These are phyloP conservation scores for Magallana ariakensis DNA, from an alignment of 1,140 invertebrate species.

Conservation along the genomic window DNA sequence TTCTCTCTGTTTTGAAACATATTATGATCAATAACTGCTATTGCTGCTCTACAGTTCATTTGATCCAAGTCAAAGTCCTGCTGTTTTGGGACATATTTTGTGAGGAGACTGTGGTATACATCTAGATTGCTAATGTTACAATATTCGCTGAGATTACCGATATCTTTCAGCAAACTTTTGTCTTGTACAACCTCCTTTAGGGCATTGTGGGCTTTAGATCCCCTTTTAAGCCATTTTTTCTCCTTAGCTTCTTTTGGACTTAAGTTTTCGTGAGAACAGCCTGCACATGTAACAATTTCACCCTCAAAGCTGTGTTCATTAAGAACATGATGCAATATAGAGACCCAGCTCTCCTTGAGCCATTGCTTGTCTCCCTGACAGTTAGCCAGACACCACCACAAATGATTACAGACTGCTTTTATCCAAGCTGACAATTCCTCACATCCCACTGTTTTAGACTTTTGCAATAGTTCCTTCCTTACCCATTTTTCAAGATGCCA, in stretches of 20 bases:
- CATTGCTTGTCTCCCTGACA: constrained; percentile 37
- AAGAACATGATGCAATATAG: constrained; percentile 35
- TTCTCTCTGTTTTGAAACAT: constrained; percentile 42
- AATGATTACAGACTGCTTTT: constrained; percentile 44
- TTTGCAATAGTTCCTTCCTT: constrained; percentile 27
- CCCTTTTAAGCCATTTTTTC: constrained; percentile 42
- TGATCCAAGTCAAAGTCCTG: constrained; percentile 53
- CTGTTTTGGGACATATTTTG: constrained; percentile 49
- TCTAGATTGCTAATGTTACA: constrained; percentile 49
- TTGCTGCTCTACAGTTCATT: constrained; percentile 40
- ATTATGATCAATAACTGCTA: constrained; percentile 49
- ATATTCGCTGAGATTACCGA: constrained; percentile 36
- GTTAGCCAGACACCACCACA: constrained; percentile 43
- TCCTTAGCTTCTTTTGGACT: background rate
- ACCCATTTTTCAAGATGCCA: constrained; percentile 48
- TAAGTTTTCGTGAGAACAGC: constrained; percentile 30
- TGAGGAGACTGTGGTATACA: constrained; percentile 37
- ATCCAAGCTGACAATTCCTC: constrained; percentile 36
- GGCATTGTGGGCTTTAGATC: constrained; percentile 46
- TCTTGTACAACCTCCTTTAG: constrained; percentile 41
- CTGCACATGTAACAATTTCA: constrained; percentile 1
- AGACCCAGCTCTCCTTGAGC: constrained; percentile 47
- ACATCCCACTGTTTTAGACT: constrained; percentile 41
- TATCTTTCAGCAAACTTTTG: constrained; percentile 30
- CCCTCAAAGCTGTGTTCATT: constrained; percentile 41